Percentiles rank a stretch among this genome's conserved stretches.
Evolutionary conservation across 2,888 invertebrate species (phyloP).

Genomic region (Charanyca ferruginea): DNA sequence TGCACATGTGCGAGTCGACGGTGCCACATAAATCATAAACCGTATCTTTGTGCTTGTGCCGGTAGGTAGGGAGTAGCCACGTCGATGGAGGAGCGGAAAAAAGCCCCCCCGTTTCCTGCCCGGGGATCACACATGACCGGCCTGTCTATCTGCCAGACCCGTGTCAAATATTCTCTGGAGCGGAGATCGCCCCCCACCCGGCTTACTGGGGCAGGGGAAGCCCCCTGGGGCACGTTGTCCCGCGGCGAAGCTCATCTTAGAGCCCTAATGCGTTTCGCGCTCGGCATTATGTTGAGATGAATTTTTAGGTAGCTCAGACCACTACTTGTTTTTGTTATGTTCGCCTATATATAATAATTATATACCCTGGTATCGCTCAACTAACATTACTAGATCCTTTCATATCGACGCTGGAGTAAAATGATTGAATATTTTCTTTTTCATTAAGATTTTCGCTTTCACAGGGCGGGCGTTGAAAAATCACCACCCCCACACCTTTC

Average conservation of each 20-base stretch:
- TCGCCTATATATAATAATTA: constrained; percentile 37
- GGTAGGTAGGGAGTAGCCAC: constrained; percentile 82
- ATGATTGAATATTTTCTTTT: constrained; percentile 87
- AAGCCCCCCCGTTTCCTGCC: constrained; percentile 89
- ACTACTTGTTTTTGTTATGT: constrained; percentile 69
- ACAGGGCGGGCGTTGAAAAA: constrained; percentile 84
- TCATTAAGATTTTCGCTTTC: constrained; percentile 88
- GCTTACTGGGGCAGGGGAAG: constrained; percentile 79
- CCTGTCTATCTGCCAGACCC: constrained; percentile 91
- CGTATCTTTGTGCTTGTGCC: constrained; percentile 84
- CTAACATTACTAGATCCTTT: constrained; percentile 40
- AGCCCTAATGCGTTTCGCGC: constrained; percentile 89
- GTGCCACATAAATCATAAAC: constrained; percentile 88
- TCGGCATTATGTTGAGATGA: constrained; percentile 86
- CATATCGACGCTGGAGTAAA: constrained; percentile 68
- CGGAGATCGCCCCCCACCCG: constrained; percentile 87
- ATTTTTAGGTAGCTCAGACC: constrained; percentile 82
- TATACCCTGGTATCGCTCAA: constrained; percentile 9
- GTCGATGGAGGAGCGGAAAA: constrained; percentile 89
- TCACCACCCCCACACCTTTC: constrained; percentile 89
- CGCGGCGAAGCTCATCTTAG: constrained; percentile 91
- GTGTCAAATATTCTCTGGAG: constrained; percentile 91
- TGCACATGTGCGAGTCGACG: constrained; percentile 87
- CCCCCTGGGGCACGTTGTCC: constrained; percentile 90
- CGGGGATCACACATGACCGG: constrained; percentile 91